Base-by-base conservation (phyloP, 2,113 vertebrate species). In the Epinephelus lanceolatus region DNA sequence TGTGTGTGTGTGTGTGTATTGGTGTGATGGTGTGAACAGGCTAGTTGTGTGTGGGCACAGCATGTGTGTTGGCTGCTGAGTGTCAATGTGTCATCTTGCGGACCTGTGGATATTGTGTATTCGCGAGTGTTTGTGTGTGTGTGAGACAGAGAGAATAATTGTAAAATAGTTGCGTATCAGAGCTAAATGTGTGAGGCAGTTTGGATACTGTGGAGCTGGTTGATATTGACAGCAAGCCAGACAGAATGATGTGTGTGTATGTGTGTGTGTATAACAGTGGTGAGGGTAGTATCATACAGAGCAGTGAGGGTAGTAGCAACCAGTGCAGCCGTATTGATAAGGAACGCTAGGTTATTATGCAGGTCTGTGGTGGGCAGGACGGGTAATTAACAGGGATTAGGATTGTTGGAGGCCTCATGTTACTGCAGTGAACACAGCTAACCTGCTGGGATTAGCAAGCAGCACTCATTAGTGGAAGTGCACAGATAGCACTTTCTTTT, bases 331-430 rank as follows among this genome's bases (percentile, higher is more conserved):
- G 23, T 86, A 81, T 86, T 81, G 90, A 93, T 93, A 90, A 87
- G 87, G 27, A 80, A 79, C 23, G 4, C 37, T 45, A 67, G 88
- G 87, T 89, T 89, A 85, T 91, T 90, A 83, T 68, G 72, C 47
- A 66, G 85, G 86, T 84, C 86, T 89, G 75, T 53, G 86, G 71
- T 83, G 62, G 84, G 80, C 72, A 52, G 81, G 68, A 83, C 76
- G 78, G 86, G 86, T 93, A 91, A 92, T 94, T 93, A 93, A 86
- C 84, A 67, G 78, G 87, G 91, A 91, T 92, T 90, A 89, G 86
- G 76, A 84, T 86, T 88, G 83, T 91, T 75, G 75, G 81, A 86
- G 82, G 83, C 80, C 60, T 78, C n/a, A 21, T 45, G 76, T 82
- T 79, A 76, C 84, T 81, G 19, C 69, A 13, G 69, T 60, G 86